These are phyloP conservation scores for Labeo calbasu DNA, from an alignment of 2,797 vertebrate genomes.

Conservation along the genomic window DNA sequence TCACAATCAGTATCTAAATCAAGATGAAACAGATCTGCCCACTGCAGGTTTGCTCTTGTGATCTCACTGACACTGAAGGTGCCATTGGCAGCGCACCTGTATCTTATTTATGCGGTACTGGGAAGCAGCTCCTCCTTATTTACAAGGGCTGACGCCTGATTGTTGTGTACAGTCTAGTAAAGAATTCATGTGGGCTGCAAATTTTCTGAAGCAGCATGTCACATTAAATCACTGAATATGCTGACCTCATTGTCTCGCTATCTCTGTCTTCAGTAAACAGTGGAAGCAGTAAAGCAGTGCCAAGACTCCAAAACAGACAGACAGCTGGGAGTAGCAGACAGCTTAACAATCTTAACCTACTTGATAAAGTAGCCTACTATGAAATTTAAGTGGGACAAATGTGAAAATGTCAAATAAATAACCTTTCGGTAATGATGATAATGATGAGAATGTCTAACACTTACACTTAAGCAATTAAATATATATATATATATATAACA, in stretches of 20 bases:
- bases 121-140: constrained; percentile 53
- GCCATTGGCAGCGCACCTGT: constrained; percentile 64
- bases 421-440: not conserved
- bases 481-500: not conserved
- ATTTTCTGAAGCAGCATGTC: not conserved
- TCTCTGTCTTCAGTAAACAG: not conserved
- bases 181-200: not conserved
- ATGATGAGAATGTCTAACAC: not conserved
- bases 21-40: not conserved
- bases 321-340: not conserved
- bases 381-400: not conserved
- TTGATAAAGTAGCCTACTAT: not conserved
- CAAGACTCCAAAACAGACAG: not conserved
- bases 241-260: not conserved
- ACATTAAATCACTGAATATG: not conserved
- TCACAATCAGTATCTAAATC: constrained; percentile 29
- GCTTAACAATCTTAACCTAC: not conserved
- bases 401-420: not conserved
- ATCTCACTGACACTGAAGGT: not conserved
- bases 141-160: constrained; percentile 21
- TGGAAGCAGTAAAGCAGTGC: not conserved
- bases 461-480: not conserved
- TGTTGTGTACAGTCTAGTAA: not conserved
- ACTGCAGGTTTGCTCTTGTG: not conserved
- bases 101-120: constrained; percentile 48